Conservation (phyloP, 2,888 invertebrate genomes). For the Luperina testacea region DNA sequence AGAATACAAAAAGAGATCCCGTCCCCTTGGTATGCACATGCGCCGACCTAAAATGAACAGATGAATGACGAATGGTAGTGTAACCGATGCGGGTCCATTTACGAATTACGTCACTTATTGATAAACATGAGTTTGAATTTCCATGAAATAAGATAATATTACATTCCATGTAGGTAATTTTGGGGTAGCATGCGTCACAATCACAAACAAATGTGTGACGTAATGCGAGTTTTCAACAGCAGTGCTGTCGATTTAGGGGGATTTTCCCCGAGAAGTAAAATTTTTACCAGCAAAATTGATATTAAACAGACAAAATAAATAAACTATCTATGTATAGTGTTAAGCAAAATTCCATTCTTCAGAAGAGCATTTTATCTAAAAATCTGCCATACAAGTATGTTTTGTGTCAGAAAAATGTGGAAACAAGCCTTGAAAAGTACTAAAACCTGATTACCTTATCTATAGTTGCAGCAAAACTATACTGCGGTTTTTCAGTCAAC, state of each 20-base stretch:
- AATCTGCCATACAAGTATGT: neutral
- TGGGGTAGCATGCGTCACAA: neutral
- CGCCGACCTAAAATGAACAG: constrained; percentile 9
- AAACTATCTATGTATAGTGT: too few relatives aligned
- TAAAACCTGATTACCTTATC: constrained; percentile 87
- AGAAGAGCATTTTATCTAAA: neutral
- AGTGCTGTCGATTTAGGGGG: neutral
- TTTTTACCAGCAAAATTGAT: neutral
- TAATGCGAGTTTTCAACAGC: neutral
- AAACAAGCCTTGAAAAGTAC: neutral
- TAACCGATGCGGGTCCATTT: constrained; percentile 36
- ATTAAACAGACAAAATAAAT: neutral
- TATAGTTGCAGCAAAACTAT: constrained; percentile 91
- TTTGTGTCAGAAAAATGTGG: neutral
- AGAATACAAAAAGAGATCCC: neutral
- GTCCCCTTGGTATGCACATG: neutral
- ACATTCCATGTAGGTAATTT: constrained; percentile 10
- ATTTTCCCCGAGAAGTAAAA: neutral
- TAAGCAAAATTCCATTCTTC: neutral
- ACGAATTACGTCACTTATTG: constrained; percentile 32
- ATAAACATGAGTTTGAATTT: constrained; percentile 29
- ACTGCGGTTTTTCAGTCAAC: constrained; percentile 85
- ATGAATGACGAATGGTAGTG: constrained; percentile 36
- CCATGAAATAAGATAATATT: constrained; percentile 28
- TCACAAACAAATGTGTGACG: constrained; percentile 4